Conservation (phyloP, 2,888 invertebrate genomes). For the Idaea dimidiata region DNA sequence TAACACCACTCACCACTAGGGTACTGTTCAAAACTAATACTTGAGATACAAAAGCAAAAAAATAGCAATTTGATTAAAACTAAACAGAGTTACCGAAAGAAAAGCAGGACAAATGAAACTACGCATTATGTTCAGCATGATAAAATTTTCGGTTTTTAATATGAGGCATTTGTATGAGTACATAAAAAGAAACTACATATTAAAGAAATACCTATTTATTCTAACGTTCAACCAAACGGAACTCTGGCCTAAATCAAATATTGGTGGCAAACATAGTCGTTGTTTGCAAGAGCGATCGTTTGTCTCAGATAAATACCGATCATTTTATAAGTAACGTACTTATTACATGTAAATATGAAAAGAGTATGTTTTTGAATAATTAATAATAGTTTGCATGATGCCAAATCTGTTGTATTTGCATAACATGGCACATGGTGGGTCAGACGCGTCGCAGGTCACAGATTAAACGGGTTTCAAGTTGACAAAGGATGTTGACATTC, state of each 20-base stretch:
- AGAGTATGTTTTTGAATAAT: no score
- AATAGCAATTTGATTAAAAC: no score
- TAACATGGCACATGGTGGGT: neutral
- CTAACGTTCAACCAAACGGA: neutral
- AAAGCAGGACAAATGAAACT: no score
- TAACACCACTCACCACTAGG: constrained; percentile 5
- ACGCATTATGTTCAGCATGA: no score
- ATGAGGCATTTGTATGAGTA: neutral
- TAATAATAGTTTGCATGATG: neutral
- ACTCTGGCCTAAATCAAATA: neutral
- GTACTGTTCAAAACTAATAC: no score
- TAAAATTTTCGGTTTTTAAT: no score
- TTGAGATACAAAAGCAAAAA: no score
- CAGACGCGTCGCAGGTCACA: neutral
- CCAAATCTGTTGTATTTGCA: neutral
- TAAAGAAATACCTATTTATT: neutral
- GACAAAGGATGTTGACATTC: neutral
- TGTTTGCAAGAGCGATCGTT: neutral
- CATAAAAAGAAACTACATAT: neutral
- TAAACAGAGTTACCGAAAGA: no score
- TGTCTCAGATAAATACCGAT: neutral
- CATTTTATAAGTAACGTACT: neutral
- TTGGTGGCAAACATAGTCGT: neutral
- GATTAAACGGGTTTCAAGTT: neutral
- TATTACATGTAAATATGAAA: neutral